phyloP scores from a whole-genome alignment of 1,140 invertebrate species.

The Aricia agestis region DNA sequence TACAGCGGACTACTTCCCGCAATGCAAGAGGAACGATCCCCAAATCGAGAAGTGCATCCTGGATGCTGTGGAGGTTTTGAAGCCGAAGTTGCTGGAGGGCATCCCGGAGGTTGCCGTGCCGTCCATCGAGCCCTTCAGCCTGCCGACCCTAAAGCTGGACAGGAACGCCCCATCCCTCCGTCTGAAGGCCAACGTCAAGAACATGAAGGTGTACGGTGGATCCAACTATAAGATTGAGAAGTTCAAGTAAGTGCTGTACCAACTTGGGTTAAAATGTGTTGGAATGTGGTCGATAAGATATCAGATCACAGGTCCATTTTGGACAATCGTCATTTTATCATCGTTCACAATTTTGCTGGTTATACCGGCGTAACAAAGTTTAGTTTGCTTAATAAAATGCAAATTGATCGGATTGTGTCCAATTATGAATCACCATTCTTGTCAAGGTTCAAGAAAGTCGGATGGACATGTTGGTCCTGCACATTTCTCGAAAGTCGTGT shows the following conservation, averaged over 20 bases:
- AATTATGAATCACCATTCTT: too few species aligned
- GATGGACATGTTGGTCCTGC: too few species aligned
- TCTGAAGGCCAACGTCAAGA: conserved; percentile 80
- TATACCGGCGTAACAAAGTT: too few species aligned
- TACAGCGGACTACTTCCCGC: conserved; percentile 77
- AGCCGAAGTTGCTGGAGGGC: conserved; percentile 78
- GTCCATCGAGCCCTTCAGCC: conserved; percentile 79
- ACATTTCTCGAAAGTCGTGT: too few species aligned
- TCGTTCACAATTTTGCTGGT: too few species aligned
- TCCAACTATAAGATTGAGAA: conserved; percentile 80
- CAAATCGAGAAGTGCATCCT: conserved; percentile 78
- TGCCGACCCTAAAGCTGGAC: conserved; percentile 80
- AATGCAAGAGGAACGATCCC: conserved; percentile 78
- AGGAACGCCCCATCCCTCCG: conserved; percentile 80
- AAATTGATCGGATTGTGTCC: too few species aligned
- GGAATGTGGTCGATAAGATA: too few species aligned
- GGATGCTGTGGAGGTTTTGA: conserved; percentile 76
- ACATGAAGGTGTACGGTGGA: conserved; percentile 79
- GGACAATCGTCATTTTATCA: too few species aligned
- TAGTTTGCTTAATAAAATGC: too few species aligned
- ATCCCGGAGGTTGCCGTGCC: conserved; percentile 81
- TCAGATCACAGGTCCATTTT: too few species aligned
- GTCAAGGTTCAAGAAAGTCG: too few species aligned
- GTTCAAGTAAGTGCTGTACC: conserved; percentile 80
- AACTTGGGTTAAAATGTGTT: too few species aligned